Base-by-base conservation (phyloP, 1,140 invertebrate species). In the Tetragnatha versicolor region DNA sequence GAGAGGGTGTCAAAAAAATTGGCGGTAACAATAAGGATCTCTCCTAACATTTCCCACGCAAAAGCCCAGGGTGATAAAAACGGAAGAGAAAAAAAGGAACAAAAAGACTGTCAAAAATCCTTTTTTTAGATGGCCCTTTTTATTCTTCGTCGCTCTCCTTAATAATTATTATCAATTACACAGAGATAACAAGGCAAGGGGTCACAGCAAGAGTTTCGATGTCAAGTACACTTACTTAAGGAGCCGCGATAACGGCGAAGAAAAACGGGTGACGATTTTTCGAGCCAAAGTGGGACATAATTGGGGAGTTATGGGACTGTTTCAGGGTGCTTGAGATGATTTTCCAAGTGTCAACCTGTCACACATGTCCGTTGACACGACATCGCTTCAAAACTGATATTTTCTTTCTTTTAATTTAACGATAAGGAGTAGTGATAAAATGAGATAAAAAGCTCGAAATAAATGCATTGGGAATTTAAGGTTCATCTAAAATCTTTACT, bases 161-260 rank as follows among this genome's bases (percentile, higher is more conserved):
- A 35, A 55, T 70, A 53, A 73, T 58, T 73, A 60, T 60, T 73
- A 73, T 73, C 69, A 73, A 73, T 73, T 73, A 73, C 69, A n/a
- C 27, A 58, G 69, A 73, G 69, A 73, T 73, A 73, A 73, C 53
- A 60, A 45, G 45, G 22, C 69, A 60, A n/a, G 20, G 37, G 69
- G 69, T 73, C 55, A 73, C 35, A 58, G 31, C 37, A 29, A 45
- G 42, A 73, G 69, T 60, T 60, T 73, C 60, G 45, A 60, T 73
- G 69, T 58, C 69, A 73, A 73, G 69, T 53, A 47, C 37, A n/a
- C 37, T 42, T 42, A 73, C 51, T 73, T 60, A 60, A 53, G 20
- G 68, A 42, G 20, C 31, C 39, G 37, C 29, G 51, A 73, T 60
- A 60, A 60, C 51, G 17, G 37, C 25, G 69, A 60, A 27, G 55